Evolutionary conservation across 1,140 invertebrate genomes (phyloP), one percentile per base, ranked within the genome.

Genomic region (Drosophila biarmipes): DNA sequence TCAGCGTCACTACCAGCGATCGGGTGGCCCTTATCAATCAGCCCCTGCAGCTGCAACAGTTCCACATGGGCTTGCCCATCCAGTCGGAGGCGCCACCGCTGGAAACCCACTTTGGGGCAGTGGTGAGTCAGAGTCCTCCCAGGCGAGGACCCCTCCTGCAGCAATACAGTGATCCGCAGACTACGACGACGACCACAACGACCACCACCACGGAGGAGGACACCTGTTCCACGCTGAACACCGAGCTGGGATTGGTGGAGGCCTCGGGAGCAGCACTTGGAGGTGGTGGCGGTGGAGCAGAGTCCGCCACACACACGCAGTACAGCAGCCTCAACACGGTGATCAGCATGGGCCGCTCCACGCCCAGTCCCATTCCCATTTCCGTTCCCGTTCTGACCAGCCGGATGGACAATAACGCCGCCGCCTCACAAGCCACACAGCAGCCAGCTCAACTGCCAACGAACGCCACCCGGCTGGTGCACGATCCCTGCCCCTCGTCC

Each of bases 131-230:
- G 45, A 90, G 78, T 75, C 84, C 90, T 8, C 78, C 72, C 29
- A 67, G 84, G 10, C 73, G 90, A 0, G 80, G 71, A 0, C 86
- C 90, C n/a, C 56, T 91, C n/a, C 52, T 91, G 54, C 90, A 91
- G 35, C 90, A 91, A 61, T 77, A 85, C 55, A 91, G 90, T 38
- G 90, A 91, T 90, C 90, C 90, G n/a, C 90, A 91, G 46, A 91
- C 90, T 21, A 87, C 90, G 27, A 91, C 90, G 45, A 91, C 85
- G 46, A 87, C 84, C 29, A 90, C 86, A 48, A 90, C 85, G 6
- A 89, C 85, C 6, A 90, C 84, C 4, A 91, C 87, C 7, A 91
- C 90, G 4, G 86, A 90, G 56, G 90, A 91, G 19, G 90, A 91
- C 40, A 91, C 90, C 29, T 91, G 90, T 62, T 90, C 90, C 46